Evolutionary conservation across 2,888 invertebrate species (phyloP).

Genomic region (Catocala nupta): DNA sequence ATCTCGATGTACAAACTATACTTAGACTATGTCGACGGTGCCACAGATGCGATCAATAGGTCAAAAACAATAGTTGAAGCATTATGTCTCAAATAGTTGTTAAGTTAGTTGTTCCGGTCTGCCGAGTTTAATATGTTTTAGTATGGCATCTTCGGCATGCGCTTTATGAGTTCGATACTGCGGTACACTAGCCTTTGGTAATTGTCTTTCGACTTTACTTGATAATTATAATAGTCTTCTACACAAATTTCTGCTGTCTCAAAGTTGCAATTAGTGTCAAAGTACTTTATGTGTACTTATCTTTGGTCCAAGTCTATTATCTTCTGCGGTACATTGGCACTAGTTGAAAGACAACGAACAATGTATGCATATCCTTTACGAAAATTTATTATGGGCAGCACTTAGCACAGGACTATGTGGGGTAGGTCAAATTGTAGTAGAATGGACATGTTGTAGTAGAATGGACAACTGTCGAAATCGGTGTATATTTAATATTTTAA

Average conservation of each 20-base stretch:
- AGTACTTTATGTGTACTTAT: neutral
- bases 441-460: too few relatives aligned
- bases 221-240: too few relatives aligned
- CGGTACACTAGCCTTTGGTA: neutral
- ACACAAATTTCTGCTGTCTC: neutral
- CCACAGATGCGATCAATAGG: slow-evolving; percentile 18
- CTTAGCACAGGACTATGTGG: too few relatives aligned
- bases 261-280: neutral
- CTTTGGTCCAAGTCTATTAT: too few relatives aligned
- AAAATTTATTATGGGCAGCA: too few relatives aligned
- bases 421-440: too few relatives aligned
- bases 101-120: slow-evolving; percentile 2
- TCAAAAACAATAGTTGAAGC: slow-evolving; percentile 27
- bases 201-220: neutral
- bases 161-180: slow-evolving; percentile 1
- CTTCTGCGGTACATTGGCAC: too few relatives aligned
- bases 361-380: too few relatives aligned
- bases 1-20: neutral
- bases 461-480: too few relatives aligned
- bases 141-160: slow-evolving; percentile 15
- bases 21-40: neutral
- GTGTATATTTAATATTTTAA: too few relatives aligned
- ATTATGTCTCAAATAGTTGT: slow-evolving; percentile 22
- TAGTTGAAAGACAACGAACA: too few relatives aligned
- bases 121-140: slow-evolving; percentile 22